Conservation (phyloP, 2,888 invertebrate genomes). For the Dione juno region DNA sequence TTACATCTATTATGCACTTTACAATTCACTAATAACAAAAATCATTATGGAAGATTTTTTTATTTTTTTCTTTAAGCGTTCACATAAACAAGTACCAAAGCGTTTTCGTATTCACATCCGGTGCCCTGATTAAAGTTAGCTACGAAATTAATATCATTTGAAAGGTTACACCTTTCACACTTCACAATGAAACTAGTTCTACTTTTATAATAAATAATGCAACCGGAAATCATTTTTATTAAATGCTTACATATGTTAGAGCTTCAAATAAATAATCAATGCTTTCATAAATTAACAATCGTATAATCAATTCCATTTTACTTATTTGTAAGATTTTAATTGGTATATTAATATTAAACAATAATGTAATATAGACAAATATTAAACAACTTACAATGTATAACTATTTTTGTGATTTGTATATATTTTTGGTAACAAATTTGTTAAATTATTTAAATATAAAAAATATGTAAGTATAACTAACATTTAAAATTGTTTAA, state of each 20-base stretch:
- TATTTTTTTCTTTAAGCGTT: not conserved
- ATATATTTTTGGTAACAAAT: no score
- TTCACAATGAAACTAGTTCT: constrained; percentile 53
- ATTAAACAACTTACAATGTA: no score
- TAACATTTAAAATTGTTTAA: no score
- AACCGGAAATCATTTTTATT: constrained; percentile 36
- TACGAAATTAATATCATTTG: constrained; percentile 55
- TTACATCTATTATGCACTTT: no score
- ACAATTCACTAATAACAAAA: not conserved
- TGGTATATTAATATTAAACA: not conserved
- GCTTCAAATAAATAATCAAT: not conserved
- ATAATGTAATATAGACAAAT: no score
- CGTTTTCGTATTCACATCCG: constrained; percentile 48
- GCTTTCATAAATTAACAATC: not conserved
- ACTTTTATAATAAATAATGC: constrained; percentile 36
- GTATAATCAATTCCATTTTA: not conserved
- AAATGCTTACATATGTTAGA: constrained; percentile 3
- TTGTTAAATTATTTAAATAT: no score
- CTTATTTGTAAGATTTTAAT: not conserved
- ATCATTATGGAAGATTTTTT: not conserved
- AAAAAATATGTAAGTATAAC: no score
- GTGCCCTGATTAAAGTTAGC: constrained; percentile 56
- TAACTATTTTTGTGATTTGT: no score
- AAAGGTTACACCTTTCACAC: constrained; percentile 65
- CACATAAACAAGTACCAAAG: not conserved